Conservation (phyloP, 2,888 invertebrate species). For the Syritta pipiens region DNA sequence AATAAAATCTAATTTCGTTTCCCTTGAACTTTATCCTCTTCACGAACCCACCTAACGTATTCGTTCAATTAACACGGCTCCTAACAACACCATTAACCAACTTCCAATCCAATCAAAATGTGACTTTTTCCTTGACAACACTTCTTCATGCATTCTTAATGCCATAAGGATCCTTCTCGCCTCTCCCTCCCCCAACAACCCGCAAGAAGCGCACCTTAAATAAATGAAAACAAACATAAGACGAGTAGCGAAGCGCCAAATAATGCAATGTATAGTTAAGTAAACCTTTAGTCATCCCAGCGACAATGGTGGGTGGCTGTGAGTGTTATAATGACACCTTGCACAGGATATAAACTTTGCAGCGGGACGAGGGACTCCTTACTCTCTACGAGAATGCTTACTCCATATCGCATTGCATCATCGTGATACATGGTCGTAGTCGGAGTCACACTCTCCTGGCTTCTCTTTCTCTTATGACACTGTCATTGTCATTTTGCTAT, state of each 20-base stretch:
- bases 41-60: background rate
- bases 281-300: constrained; percentile 56
- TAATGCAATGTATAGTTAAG: constrained; percentile 66
- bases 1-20: too few species aligned
- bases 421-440: constrained; percentile 61
- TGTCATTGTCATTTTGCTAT: constrained; percentile 61
- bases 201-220: constrained; percentile 29
- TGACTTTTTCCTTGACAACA: constrained; percentile 48
- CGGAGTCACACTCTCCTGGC: background rate
- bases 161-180: background rate
- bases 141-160: constrained; percentile 51
- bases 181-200: background rate
- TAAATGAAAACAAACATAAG: constrained; percentile 58
- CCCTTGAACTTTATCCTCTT: background rate
- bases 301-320: constrained; percentile 11
- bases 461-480: constrained; percentile 27
- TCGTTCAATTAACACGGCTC: constrained; percentile 47
- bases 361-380: constrained; percentile 1
- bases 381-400: constrained; percentile 49
- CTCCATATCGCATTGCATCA: constrained; percentile 67
- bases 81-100: constrained; percentile 54
- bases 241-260: constrained; percentile 60
- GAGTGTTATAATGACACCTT: constrained; percentile 55
- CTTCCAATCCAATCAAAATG: constrained; percentile 57
- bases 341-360: constrained; percentile 28